These are phyloP conservation scores for Brachionus rubens DNA, from an alignment of 1,140 invertebrate genomes.

Conservation along the genomic window DNA sequence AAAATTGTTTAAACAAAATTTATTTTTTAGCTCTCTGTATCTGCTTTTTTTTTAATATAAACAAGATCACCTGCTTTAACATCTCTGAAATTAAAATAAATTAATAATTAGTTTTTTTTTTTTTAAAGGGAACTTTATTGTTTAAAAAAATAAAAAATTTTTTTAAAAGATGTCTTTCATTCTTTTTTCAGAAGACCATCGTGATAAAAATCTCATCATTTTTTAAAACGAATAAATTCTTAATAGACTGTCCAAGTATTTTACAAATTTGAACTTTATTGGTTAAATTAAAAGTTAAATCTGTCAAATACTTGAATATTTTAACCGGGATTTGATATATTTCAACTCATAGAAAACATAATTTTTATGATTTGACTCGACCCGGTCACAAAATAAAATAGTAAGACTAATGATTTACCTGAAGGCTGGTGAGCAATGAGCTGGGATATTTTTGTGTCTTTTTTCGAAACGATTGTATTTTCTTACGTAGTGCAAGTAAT, in stretches of 20 bases:
- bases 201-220: slow-evolving; percentile 46
- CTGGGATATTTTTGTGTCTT: slow-evolving; percentile 96
- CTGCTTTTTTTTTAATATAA: no score
- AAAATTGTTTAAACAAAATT: no score
- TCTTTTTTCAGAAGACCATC: slow-evolving; percentile 47
- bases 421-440: slow-evolving; percentile 97
- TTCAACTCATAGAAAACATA: background rate
- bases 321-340: slow-evolving; percentile 29
- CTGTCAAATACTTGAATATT: background rate
- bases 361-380: background rate
- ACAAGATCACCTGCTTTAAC: slow-evolving; percentile 92
- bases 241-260: slow-evolving; percentile 2
- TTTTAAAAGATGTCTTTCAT: slow-evolving; percentile 26
- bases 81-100: slow-evolving; percentile 69
- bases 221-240: background rate
- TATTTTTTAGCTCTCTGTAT: no score
- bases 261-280: slow-evolving; percentile 37
- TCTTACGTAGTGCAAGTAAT: slow-evolving; percentile 94
- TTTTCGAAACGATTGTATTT: slow-evolving; percentile 99
- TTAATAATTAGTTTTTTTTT: background rate
- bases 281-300: slow-evolving; percentile 51
- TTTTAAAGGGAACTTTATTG: background rate
- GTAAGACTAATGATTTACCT: slow-evolving; percentile 67
- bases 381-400: background rate
- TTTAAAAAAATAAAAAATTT: background rate